Conservation (phyloP, 1,140 invertebrate species). For the Latrodectus geometricus region DNA sequence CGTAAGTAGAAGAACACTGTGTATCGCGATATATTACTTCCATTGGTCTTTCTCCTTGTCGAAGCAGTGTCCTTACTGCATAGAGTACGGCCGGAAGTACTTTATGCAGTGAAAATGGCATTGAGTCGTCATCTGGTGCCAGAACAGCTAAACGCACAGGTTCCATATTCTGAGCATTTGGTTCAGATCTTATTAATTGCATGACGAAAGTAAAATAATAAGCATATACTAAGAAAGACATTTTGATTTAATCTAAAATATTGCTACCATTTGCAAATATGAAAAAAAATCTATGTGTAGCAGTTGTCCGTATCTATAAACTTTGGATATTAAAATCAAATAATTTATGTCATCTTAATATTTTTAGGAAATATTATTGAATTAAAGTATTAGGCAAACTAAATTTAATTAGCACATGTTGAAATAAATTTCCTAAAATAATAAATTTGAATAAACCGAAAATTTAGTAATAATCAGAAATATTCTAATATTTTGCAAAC, state of each 20-base stretch:
- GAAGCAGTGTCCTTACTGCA: constrained; percentile 74
- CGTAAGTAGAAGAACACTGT: constrained; percentile 82
- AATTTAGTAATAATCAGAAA: no score
- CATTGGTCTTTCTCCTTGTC: constrained; percentile 72
- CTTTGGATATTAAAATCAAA: background rate
- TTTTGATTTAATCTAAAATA: background rate
- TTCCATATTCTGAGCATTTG: background rate
- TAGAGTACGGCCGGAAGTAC: constrained; percentile 81
- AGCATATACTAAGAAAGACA: background rate
- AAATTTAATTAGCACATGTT: no score
- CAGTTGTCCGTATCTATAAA: background rate
- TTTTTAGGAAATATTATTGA: no score
- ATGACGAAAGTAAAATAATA: background rate
- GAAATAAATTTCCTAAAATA: no score
- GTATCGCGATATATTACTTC: constrained; percentile 79
- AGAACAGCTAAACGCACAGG: constrained; percentile 74
- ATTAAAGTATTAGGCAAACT: no score
- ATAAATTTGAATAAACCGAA: no score
- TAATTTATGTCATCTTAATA: no score
- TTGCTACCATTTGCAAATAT: background rate
- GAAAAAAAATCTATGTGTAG: background rate
- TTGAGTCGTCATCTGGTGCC: constrained; percentile 75
- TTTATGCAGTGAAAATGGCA: constrained; percentile 78
- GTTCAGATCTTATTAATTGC: background rate
- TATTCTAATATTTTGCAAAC: no score